phyloP scores from a whole-genome alignment of 2,113 vertebrate genomes.

The Sturnus vulgaris region DNA sequence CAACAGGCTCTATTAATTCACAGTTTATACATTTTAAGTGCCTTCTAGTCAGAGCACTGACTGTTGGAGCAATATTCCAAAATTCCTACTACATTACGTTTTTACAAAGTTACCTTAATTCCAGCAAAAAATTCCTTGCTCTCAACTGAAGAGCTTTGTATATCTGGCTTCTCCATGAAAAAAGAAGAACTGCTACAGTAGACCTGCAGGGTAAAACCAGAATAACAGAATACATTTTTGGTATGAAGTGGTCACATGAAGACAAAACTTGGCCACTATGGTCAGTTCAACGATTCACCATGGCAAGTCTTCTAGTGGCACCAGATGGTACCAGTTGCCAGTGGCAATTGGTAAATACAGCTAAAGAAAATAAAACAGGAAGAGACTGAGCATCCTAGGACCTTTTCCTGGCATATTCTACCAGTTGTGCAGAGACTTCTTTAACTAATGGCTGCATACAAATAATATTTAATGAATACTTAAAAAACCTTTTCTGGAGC shows the following conservation, averaged over 20 bases:
- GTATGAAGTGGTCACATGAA: not conserved
- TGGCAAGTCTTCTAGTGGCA: not conserved
- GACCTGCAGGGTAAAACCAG: constrained; percentile 69
- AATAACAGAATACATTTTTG: not conserved
- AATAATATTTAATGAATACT: not conserved
- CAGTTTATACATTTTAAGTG: not conserved
- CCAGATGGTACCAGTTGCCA: not conserved
- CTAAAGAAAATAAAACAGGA: not conserved
- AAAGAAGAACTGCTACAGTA: constrained; percentile 84
- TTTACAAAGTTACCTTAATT: constrained; percentile 76
- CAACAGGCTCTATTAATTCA: not conserved
- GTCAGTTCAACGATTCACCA: not conserved
- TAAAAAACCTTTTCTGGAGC: not conserved
- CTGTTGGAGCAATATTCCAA: not conserved
- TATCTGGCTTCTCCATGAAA: constrained; percentile 78
- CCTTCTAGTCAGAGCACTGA: not conserved
- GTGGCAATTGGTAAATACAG: not conserved
- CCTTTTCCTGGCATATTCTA: not conserved
- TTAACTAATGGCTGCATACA: not conserved
- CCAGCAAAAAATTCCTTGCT: constrained; percentile 89
- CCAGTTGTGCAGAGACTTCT: not conserved
- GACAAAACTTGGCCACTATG: not conserved
- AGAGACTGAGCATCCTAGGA: not conserved
- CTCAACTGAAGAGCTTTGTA: constrained; percentile 72
- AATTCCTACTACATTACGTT: not conserved